phyloP scores from a whole-genome alignment of 2,888 invertebrate genomes.

The Meta bourneti region DNA sequence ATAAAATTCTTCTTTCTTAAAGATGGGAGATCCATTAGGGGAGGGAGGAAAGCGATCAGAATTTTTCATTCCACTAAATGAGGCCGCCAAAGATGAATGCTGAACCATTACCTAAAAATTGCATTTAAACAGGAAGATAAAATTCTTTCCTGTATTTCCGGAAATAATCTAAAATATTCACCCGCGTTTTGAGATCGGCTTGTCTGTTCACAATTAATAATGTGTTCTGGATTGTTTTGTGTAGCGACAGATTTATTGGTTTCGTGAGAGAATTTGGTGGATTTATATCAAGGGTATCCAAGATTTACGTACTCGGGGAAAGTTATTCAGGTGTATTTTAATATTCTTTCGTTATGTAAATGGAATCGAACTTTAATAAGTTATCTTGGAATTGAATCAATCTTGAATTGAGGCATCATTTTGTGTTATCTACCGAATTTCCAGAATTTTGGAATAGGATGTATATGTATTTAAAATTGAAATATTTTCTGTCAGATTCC shows the following conservation, averaged over 20 bases:
- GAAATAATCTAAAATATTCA: conserved; percentile 7
- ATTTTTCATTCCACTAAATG: conserved; percentile 62
- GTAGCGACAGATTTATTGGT: background rate
- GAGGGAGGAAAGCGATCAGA: conserved; percentile 46
- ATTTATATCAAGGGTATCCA: background rate
- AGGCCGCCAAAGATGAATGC: conserved; percentile 68
- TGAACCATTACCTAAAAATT: conserved; percentile 66
- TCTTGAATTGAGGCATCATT: background rate
- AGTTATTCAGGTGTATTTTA: too few species aligned
- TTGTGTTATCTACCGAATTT: too few species aligned
- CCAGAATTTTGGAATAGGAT: too few species aligned
- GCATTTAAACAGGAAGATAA: conserved; percentile 66
- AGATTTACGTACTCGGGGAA: too few species aligned
- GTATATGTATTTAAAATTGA: too few species aligned
- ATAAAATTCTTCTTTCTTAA: conserved; percentile 61
- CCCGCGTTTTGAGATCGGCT: background rate
- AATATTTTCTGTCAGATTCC: too few species aligned
- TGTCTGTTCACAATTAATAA: conserved; percentile 15
- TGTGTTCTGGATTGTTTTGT: conserved; percentile 23
- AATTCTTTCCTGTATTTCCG: conserved; percentile 30
- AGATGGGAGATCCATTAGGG: conserved; percentile 35
- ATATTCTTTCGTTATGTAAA: background rate
- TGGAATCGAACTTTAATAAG: background rate
- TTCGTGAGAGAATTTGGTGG: background rate
- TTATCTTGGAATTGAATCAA: background rate